Conservation (phyloP, 2,888 invertebrate species). For the Phytoseiulus persimilis region DNA sequence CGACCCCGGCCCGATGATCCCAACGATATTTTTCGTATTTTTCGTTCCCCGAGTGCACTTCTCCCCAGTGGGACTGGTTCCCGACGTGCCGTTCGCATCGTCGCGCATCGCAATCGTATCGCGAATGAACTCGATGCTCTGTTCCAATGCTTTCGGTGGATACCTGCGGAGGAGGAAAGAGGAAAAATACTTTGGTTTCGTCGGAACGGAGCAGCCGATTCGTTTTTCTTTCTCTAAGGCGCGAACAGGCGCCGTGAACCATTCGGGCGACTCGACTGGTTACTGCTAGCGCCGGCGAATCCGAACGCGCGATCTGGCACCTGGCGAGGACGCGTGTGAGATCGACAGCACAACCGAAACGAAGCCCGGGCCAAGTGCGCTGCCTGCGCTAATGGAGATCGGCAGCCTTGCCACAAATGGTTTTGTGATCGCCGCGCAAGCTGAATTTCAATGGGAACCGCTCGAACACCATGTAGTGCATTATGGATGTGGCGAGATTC, state of each 20-base stretch:
- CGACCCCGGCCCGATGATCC: constrained; percentile 66
- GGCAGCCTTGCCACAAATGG: background rate
- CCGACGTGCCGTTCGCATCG: constrained; percentile 41
- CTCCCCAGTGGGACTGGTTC: constrained; percentile 25
- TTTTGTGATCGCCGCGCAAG: background rate
- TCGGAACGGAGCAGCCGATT: background rate
- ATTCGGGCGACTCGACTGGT: too few relatives aligned
- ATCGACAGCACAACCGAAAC: too few relatives aligned
- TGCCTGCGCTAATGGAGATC: too few relatives aligned
- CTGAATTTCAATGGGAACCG: background rate
- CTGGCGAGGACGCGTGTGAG: too few relatives aligned
- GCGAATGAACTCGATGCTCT: constrained; percentile 65
- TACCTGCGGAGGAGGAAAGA: constrained; percentile 50
- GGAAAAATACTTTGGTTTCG: background rate
- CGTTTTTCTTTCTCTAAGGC: background rate
- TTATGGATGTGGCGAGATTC: background rate
- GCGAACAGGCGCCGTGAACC: background rate
- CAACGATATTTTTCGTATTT: constrained; percentile 54
- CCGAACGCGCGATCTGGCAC: too few relatives aligned
- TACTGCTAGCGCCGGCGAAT: too few relatives aligned
- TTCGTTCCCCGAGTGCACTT: constrained; percentile 43
- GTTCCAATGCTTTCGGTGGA: constrained; percentile 67
- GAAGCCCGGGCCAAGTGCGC: too few relatives aligned
- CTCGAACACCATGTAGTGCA: background rate
- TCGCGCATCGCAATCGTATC: constrained; percentile 55